Evolutionary conservation across 2,113 vertebrate genomes (phyloP).

Genomic region (Scopus umbretta): DNA sequence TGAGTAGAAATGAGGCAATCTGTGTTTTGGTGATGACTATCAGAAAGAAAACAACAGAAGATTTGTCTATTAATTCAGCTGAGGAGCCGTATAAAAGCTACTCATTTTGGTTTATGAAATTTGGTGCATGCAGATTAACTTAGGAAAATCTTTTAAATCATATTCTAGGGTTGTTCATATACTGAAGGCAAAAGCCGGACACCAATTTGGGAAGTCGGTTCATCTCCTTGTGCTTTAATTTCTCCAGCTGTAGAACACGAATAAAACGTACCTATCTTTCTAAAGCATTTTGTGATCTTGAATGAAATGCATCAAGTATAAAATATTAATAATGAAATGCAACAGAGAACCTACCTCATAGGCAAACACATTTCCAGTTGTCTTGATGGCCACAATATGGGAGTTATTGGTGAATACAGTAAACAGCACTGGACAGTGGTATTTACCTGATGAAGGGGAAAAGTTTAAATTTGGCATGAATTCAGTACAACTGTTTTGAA

Average conservation of each 20-base stretch:
- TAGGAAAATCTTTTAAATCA: not conserved
- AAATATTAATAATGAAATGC: not conserved
- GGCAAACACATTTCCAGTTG: slow-evolving; percentile 92
- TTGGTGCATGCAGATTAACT: not conserved
- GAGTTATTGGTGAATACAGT: slow-evolving; percentile 96
- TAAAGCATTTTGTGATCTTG: not conserved
- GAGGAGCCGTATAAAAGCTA: not conserved
- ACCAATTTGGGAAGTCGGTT: not conserved
- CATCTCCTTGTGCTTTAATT: not conserved
- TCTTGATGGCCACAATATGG: slow-evolving; percentile 89
- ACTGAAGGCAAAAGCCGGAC: not conserved
- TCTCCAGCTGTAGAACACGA: not conserved
- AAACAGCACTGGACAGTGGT: slow-evolving; percentile 94
- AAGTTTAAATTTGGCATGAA: not conserved
- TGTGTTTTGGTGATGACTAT: not conserved
- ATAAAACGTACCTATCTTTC: not conserved
- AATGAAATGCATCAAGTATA: not conserved
- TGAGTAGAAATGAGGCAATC: not conserved
- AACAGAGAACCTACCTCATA: slow-evolving; percentile 78
- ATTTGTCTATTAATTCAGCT: not conserved
- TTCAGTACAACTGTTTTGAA: not conserved
- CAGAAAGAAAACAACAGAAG: not conserved
- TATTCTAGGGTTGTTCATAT: not conserved
- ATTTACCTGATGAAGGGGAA: slow-evolving; percentile 78
- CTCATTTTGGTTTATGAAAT: not conserved